phyloP scores from a whole-genome alignment of 30 jellyfish, hydroid and myxozoan species.

The Rhopilema esculentum region DNA sequence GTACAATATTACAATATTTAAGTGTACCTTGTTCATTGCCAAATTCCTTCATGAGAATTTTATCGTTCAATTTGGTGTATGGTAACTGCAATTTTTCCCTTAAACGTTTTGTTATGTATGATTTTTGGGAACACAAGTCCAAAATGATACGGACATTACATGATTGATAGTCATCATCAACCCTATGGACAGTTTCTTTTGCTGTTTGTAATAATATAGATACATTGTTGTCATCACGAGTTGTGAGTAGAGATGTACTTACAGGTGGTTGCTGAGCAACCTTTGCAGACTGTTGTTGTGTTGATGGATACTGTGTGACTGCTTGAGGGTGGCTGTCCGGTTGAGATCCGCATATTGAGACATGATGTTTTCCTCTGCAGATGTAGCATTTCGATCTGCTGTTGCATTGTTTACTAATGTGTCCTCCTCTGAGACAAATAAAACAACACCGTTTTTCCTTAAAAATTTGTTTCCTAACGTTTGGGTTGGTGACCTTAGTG shows the following conservation, averaged over 20 bases:
- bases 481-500: constrained; percentile 12
- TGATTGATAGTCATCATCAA: not conserved
- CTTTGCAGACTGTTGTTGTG: too few species aligned
- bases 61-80: too few species aligned
- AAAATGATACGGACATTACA: constrained; percentile 7
- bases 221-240: not conserved
- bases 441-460: not conserved
- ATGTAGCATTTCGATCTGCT: constrained; percentile 6
- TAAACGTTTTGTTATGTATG: not conserved
- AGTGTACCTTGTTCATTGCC: too few species aligned
- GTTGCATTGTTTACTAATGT: constrained; percentile 1
- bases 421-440: constrained; percentile 19
- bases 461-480: not conserved
- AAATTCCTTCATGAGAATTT: too few species aligned
- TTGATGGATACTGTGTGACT: too few species aligned
- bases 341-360: constrained; percentile 8
- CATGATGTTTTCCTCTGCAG: constrained; percentile 11
- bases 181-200: not conserved
- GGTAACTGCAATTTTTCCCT: not conserved
- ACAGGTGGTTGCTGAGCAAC: not conserved
- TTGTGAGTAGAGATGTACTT: constrained; percentile 4
- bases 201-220: not conserved
- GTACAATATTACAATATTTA: too few species aligned
- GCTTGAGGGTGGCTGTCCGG: not conserved
- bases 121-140: constrained; percentile 31